These are phyloP conservation scores for Henicopernis longicauda DNA, from an alignment of 2,113 vertebrate genomes.

Conservation along the genomic window DNA sequence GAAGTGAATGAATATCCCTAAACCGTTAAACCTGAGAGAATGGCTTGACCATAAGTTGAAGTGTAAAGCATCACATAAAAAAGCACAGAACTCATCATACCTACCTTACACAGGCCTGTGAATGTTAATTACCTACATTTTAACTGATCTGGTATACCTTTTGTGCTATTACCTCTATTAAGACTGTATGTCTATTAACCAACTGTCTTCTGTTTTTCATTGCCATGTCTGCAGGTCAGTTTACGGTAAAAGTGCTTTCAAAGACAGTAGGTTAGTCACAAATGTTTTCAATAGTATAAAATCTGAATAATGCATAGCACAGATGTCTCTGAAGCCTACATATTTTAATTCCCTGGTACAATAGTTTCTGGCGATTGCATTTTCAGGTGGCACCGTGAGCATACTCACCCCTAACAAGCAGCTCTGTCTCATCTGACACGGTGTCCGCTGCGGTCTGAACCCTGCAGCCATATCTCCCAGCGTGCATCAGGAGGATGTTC, in stretches of 20 bases:
- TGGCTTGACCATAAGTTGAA: neutral
- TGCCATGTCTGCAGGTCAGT: neutral
- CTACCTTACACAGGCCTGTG: neutral
- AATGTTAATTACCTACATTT: neutral
- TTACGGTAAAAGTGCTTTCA: slow-evolving; percentile 5
- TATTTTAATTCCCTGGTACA: slow-evolving; percentile 3
- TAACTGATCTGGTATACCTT: neutral
- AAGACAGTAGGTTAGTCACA: slow-evolving; percentile 18
- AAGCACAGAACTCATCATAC: neutral
- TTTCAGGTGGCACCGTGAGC: slow-evolving; percentile 9
- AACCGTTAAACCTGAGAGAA: neutral
- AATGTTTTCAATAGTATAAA: neutral
- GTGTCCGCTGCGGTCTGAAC: slow-evolving; percentile 91
- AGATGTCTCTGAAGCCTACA: neutral
- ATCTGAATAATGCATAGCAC: neutral
- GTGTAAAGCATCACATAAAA: neutral
- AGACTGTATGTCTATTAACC: neutral
- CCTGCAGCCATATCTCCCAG: slow-evolving; percentile 91
- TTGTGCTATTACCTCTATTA: neutral
- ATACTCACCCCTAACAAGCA: slow-evolving; percentile 93
- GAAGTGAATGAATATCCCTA: neutral
- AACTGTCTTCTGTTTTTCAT: neutral
- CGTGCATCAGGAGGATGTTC: slow-evolving; percentile 93
- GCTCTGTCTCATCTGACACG: slow-evolving; percentile 86
- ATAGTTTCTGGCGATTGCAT: slow-evolving; percentile 28